Evolutionary conservation across 1,140 invertebrate genomes (phyloP).

Genomic region (Galleria mellonella): DNA sequence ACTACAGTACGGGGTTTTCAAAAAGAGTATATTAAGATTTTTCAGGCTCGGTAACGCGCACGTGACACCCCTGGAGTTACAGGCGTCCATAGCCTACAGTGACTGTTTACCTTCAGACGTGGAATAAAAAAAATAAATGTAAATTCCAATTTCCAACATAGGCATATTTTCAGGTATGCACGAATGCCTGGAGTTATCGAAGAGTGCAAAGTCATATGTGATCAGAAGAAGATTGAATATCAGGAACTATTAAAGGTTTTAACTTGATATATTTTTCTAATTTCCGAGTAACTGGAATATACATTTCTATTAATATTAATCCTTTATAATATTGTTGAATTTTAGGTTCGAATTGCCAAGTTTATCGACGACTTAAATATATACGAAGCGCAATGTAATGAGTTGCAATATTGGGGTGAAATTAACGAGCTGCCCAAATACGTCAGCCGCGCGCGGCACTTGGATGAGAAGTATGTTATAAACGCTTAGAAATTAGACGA

Average conservation of each 20-base stretch:
- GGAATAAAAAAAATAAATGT: no score
- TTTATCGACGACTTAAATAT: constrained; percentile 88
- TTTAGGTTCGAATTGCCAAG: constrained; percentile 77
- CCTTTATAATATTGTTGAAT: neutral
- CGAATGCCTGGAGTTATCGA: constrained; percentile 87
- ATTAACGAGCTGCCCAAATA: constrained; percentile 91
- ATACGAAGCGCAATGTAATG: constrained; percentile 88
- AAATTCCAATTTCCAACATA: no score
- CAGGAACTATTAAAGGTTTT: constrained; percentile 77
- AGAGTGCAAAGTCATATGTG: constrained; percentile 86
- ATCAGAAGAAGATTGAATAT: constrained; percentile 90
- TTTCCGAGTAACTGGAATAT: no score
- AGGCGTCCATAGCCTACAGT: no score
- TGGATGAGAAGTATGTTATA: constrained; percentile 81
- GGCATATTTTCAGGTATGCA: constrained; percentile 80
- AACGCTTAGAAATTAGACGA: no score
- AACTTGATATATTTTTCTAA: no score
- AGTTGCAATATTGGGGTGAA: constrained; percentile 92
- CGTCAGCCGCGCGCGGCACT: constrained; percentile 83
- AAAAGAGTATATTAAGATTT: no score
- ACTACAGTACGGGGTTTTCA: no score
- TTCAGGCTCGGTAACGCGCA: no score
- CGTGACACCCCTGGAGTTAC: no score
- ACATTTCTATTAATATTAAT: neutral
- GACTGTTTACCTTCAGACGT: no score